A percentile compares a stretch with the other conserved stretches of the same genome.
Conservation (phyloP, 2,113 vertebrate genomes). For the Oreochromis tanganicae region DNA sequence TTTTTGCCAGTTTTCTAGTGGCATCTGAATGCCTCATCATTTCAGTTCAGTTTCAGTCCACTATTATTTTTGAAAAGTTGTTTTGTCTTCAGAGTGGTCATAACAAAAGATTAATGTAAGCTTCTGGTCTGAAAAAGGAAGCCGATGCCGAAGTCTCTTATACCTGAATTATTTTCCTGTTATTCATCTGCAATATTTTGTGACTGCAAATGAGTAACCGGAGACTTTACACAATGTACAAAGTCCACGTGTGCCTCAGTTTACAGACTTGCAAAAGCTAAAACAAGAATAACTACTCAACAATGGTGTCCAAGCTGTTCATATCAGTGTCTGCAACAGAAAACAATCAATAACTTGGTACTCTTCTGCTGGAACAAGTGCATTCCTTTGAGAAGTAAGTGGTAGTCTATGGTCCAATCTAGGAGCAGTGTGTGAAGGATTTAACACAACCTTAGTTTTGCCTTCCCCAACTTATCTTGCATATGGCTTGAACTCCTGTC, state of each 20-base stretch:
- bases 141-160: not conserved
- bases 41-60: not conserved
- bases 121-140: not conserved
- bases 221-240: not conserved
- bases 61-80: not conserved
- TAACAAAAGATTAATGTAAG: accelerated
- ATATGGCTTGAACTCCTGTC: not conserved
- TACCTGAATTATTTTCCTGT: not conserved
- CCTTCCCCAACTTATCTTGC: not conserved
- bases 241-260: not conserved
- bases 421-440: not conserved
- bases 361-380: not conserved
- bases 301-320: not conserved
- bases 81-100: not conserved
- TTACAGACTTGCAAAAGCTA: not conserved
- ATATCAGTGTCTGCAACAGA: not conserved
- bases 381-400: not conserved
- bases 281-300: not conserved
- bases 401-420: not conserved
- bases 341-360: not conserved
- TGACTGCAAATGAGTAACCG: not conserved
- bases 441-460: not conserved
- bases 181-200: not conserved
- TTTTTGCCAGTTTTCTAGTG: not conserved
- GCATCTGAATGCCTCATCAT: not conserved